Evolutionary conservation across 2,797 vertebrate genomes (phyloP), one percentile per base, ranked within the genome.

Genomic region (Phoeniculus purpureus): DNA sequence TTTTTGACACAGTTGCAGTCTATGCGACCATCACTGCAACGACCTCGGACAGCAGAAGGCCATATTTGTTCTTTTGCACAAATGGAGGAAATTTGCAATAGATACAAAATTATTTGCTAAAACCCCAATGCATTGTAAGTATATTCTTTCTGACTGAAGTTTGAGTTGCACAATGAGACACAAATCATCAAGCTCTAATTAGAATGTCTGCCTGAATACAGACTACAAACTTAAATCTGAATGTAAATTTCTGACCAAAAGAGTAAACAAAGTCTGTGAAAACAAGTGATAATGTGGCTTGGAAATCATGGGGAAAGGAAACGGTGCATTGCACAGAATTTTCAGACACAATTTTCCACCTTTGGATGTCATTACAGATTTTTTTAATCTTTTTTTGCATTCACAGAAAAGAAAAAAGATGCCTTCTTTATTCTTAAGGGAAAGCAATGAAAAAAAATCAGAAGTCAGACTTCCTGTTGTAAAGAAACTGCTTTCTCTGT

Each of bases 231-330:
- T 23, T 37, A 27, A 52, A 62, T 13, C 10, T 62, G 34, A 40
- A 58, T 29, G 17, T 52, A 11, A 65, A 60, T 19, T 43, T 60
- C 60, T 76, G 22, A 55, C 22, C 15, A 71, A 66, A n/a, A 47
- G 10, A 52, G 8, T 40, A 62, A 62, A 52, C 3, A 45, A 72
- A 51, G 15, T 68, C 56, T 68, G 11, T 6, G 45, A 87, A 58
- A 6, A n/a, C 0, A 0, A 50, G 31, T n/a, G 17, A 52, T 62
- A 56, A 14, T 40, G 17, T 62, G 23, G 21, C 27, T 29, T 48
- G 20, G 20, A 58, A 62, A 82, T 4, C 10, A 47, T 7, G 31
- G 2, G 4, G 19, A 67, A 6, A 3, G 16, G 6, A 81, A 61
- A 50, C 12, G 34, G 29, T 34, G 13, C 10, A 22, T 19, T 55